Percentiles rank a stretch among this genome's conserved stretches.
phyloP scores from a whole-genome alignment of 2,113 vertebrate species.

The Lasiurus cinereus region DNA sequence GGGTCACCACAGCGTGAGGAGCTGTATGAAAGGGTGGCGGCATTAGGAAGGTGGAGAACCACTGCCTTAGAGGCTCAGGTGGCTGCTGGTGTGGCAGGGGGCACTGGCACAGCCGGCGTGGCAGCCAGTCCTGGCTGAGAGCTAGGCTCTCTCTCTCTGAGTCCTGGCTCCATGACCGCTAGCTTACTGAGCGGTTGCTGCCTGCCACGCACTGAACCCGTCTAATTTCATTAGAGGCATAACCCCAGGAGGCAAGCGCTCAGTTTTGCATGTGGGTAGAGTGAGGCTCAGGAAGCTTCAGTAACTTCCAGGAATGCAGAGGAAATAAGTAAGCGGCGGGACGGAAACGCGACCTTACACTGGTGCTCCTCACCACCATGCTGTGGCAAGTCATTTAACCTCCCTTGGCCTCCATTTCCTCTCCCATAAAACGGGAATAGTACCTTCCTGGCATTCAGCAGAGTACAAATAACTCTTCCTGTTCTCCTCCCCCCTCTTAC shows the following conservation, averaged over 20 bases:
- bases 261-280: neutral
- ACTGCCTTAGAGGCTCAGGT: neutral
- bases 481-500: accelerated
- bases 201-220: accelerated
- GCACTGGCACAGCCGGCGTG: neutral
- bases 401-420: neutral
- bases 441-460: neutral
- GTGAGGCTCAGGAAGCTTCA: neutral
- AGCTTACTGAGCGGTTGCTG: no score
- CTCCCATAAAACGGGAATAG: neutral
- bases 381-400: neutral
- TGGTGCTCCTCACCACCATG: neutral
- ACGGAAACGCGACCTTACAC: neutral
- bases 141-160: accelerated
- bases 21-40: no score
- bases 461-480: neutral
- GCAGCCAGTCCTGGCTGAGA: neutral
- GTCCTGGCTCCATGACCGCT: neutral
- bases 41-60: no score
- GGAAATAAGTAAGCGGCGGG: neutral
- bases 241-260: neutral
- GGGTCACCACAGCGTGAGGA: no score
- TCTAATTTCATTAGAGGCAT: neutral
- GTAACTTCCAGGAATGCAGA: neutral
- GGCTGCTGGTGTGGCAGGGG: neutral